phyloP scores from a whole-genome alignment of 1,140 invertebrate genomes.

The Holotrichia oblita region DNA sequence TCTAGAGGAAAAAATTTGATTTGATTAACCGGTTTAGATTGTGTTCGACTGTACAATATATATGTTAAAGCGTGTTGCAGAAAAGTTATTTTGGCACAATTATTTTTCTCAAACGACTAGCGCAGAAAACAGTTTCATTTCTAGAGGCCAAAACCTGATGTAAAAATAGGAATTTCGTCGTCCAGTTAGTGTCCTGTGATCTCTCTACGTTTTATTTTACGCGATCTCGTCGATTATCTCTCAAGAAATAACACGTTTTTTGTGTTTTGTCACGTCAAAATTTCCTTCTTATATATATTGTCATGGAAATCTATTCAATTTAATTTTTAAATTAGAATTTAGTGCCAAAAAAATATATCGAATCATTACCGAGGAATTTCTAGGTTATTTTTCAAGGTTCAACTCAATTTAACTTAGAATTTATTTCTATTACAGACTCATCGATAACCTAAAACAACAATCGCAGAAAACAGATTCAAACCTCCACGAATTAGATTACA shows the following conservation, averaged over 20 bases:
- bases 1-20: too few relatives aligned
- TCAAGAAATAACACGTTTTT: neutral
- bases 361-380: too few relatives aligned
- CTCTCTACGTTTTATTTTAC: neutral
- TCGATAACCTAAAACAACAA: slow-evolving; percentile 67
- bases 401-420: too few relatives aligned
- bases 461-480: slow-evolving; percentile 68
- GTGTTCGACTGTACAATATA: too few relatives aligned
- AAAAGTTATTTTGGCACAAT: slow-evolving; percentile 4
- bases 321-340: too few relatives aligned
- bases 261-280: neutral
- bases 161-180: slow-evolving; percentile 15
- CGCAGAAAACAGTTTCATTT: neutral
- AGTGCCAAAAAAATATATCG: too few relatives aligned
- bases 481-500: slow-evolving; percentile 67
- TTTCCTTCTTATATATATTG: too few relatives aligned
- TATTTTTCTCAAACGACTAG: neutral
- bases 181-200: neutral
- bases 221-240: neutral
- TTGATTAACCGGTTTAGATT: too few relatives aligned
- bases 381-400: too few relatives aligned
- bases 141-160: slow-evolving; percentile 1
- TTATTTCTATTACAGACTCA: slow-evolving; percentile 59
- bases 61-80: neutral
- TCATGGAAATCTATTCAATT: too few relatives aligned